Evolutionary conservation across 2,888 invertebrate species (phyloP).

Genomic region (Drosophila ochracea): DNA sequence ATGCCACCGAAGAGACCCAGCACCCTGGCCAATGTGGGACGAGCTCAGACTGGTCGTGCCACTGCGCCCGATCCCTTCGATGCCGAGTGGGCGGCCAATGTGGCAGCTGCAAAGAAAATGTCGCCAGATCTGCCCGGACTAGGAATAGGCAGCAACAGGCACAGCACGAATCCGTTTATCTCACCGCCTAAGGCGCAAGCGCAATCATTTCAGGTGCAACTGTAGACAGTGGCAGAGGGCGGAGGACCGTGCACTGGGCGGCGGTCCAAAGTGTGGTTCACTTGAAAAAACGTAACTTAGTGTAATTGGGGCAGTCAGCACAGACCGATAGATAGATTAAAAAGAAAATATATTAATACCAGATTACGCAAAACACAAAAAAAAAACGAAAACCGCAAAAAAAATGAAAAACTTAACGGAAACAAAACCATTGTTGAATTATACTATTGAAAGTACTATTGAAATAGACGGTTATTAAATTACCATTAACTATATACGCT

Average conservation of each 20-base stretch:
- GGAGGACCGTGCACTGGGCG: constrained; percentile 23
- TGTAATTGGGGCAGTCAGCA: constrained; percentile 58
- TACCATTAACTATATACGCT: constrained; percentile 35
- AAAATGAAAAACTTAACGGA: constrained; percentile 66
- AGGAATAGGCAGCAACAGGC: constrained; percentile 53
- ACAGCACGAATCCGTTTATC: constrained; percentile 85
- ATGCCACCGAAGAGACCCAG: constrained; percentile 86
- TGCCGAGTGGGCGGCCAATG: constrained; percentile 90
- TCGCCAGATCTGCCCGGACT: constrained; percentile 85
- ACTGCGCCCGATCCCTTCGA: constrained; percentile 90
- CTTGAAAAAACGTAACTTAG: constrained; percentile 78
- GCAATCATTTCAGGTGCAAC: constrained; percentile 85
- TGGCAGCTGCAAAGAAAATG: constrained; percentile 85
- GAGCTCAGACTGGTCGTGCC: constrained; percentile 87
- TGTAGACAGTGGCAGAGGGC: constrained; percentile 66
- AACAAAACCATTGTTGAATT: constrained; percentile 68
- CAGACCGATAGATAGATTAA: constrained; percentile 43
- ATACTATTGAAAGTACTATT: constrained; percentile 37
- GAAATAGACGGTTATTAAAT: constrained; percentile 28
- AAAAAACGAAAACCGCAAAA: constrained; percentile 10
- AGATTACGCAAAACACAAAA: constrained; percentile 43
- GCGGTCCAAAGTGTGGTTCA: constrained; percentile 77
- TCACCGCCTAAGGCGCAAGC: constrained; percentile 85
- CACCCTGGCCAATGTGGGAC: constrained; percentile 86
- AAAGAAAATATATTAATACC: constrained; percentile 25